A percentile compares a stretch with the other conserved stretches of the same genome.
Evolutionary conservation across 2,113 vertebrate species (phyloP).

Genomic region (Laticauda colubrina): DNA sequence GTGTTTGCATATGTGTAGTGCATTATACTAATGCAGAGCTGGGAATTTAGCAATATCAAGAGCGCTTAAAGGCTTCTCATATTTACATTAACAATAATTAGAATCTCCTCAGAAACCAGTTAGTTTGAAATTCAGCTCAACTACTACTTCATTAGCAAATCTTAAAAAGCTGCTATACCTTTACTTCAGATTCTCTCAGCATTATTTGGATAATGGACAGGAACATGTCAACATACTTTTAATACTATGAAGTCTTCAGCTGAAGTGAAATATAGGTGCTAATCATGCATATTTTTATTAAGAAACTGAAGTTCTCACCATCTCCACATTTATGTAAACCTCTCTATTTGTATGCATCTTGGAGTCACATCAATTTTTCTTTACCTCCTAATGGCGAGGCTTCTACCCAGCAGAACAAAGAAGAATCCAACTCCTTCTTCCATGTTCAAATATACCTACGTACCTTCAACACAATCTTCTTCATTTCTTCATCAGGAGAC

Average conservation of each 20-base stretch:
- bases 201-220: not conserved
- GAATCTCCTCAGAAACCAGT: not conserved
- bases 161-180: not conserved
- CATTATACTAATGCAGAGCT: not conserved
- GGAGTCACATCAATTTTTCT: not conserved
- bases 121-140: not conserved
- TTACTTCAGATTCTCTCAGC: not conserved
- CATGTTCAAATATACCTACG: not conserved
- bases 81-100: not conserved
- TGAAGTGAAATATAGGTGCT: not conserved
- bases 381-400: not conserved
- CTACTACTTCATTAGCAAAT: not conserved
- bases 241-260: not conserved
- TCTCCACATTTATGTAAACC: not conserved
- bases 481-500: conserved; percentile 99
- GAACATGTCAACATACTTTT: not conserved
- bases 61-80: not conserved
- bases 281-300: not conserved
- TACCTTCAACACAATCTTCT: conserved; percentile 98
- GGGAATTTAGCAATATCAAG: not conserved
- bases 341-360: not conserved
- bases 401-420: not conserved
- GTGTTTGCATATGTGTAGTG: not conserved
- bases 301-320: not conserved
- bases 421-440: not conserved